Evolutionary conservation across 2,113 vertebrate genomes (phyloP), one percentile per base, ranked within the genome.

Genomic region (Xyrauchen texanus): DNA sequence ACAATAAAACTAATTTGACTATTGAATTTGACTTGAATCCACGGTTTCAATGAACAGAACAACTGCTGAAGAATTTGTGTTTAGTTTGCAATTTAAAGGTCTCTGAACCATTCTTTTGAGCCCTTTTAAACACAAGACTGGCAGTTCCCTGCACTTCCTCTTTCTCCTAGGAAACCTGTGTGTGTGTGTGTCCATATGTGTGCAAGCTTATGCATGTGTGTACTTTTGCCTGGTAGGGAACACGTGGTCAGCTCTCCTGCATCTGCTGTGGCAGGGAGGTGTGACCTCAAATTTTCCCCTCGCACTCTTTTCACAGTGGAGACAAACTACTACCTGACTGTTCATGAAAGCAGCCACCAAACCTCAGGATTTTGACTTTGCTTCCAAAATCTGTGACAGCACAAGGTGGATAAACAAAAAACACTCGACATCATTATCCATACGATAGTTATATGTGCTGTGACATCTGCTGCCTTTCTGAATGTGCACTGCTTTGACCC

Each of bases 251-350:
- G 71, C 44, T 61, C 44, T 61, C 47, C 7, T 64, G 16, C 57
- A 66, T 79, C 68, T 72, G 44, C 44, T 47, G 68, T 53, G 45
- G 47, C 81, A 58, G 21, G 21, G 21, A 34, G 21, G 21, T 34
- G 21, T 34, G 21, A 34, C 21, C 21, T 34, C 21, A 34, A 71
- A 10, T 57, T 55, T 61, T 57, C 49, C 65, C 49, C 57, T 69
- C 61, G 63, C 60, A 65, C 66, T 81, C 68, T 76, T 81, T 81
- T 34, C 76, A 47, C 76, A 80, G 77, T 69, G 44, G 44, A 80
- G 68, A 68, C 78, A 78, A 75, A 62, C 57, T 69, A 7, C 76
- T 15, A 51, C 21, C 6, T 74, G 60, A 55, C 58, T 51, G 47
- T 66, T 75, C 51, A 63, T 42, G 58, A 57, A 45, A 55, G 42